Conservation (phyloP, 2,888 invertebrate genomes). For the Mesorhabditis belari region DNA sequence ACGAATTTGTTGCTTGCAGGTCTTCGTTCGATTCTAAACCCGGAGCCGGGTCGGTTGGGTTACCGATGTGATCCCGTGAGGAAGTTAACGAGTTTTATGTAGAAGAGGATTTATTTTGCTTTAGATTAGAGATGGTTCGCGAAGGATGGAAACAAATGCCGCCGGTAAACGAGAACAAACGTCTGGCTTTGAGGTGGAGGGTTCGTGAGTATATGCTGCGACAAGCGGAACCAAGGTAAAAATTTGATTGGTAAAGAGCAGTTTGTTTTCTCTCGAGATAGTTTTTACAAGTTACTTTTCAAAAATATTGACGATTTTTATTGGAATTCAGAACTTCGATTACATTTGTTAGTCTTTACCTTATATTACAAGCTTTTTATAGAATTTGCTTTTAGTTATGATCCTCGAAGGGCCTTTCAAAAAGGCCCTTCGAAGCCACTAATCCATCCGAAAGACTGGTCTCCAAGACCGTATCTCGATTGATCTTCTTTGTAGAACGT, state of each 20-base stretch:
- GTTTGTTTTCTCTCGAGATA: too few species aligned
- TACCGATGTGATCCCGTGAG: slow-evolving; percentile 48
- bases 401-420: too few species aligned
- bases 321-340: slow-evolving; percentile 1
- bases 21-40: slow-evolving; percentile 19
- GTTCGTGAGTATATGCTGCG: slow-evolving; percentile 43
- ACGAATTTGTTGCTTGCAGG: slow-evolving; percentile 10
- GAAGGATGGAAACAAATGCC: slow-evolving; percentile 44
- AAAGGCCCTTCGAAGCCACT: not conserved
- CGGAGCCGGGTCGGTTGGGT: slow-evolving; percentile 37
- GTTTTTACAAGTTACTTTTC: too few species aligned
- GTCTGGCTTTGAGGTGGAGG: slow-evolving; percentile 44
- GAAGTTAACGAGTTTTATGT: slow-evolving; percentile 9
- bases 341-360: too few species aligned
- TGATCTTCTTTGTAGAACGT: too few species aligned
- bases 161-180: slow-evolving; percentile 39
- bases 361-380: too few species aligned
- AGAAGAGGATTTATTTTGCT: too few species aligned
- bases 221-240: slow-evolving; percentile 22
- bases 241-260: not conserved
- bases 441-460: slow-evolving; percentile 23
- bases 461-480: slow-evolving; percentile 23
- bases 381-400: too few species aligned
- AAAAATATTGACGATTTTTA: too few species aligned
- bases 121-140: slow-evolving; percentile 2